phyloP scores from a whole-genome alignment of 2,113 vertebrate species.

The Hippopotamus amphibius region DNA sequence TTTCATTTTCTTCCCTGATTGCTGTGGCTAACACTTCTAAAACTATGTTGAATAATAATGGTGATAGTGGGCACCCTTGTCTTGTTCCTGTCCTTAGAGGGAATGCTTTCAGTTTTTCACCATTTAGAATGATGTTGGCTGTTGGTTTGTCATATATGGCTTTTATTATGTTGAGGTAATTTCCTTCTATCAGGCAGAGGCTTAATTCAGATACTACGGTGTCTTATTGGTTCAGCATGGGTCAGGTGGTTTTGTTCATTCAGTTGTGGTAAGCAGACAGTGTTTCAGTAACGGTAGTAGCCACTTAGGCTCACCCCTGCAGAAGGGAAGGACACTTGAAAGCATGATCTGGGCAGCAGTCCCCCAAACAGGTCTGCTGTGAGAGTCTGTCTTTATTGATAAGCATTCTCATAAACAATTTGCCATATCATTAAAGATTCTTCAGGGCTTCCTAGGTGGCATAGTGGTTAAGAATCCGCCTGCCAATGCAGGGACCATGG shows the following conservation, averaged over 20 bases:
- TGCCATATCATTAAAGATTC: slow-evolving; percentile 28
- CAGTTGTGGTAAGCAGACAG: background rate
- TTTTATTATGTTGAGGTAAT: no score
- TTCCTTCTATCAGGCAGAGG: background rate
- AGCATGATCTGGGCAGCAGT: background rate
- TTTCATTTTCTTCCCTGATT: no score
- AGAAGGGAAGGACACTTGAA: background rate
- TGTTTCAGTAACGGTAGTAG: background rate
- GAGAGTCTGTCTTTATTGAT: background rate
- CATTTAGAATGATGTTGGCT: no score
- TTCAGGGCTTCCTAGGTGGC: no score
- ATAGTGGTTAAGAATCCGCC: no score
- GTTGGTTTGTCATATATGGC: no score
- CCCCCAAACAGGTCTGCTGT: background rate
- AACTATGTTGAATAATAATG: no score
- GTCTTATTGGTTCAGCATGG: background rate
- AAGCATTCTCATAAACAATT: slow-evolving; percentile 21
- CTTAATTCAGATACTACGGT: background rate
- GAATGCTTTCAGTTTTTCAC: no score
- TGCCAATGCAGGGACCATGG: no score
- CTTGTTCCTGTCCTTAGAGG: no score
- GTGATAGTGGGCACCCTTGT: no score
- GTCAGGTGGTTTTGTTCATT: slow-evolving; percentile 20
- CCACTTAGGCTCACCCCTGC: background rate
- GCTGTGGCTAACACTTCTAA: no score